Evolutionary conservation across 2,888 invertebrate species (phyloP), one percentile per base, ranked within the genome.

Genomic region (Baccha elongata): DNA sequence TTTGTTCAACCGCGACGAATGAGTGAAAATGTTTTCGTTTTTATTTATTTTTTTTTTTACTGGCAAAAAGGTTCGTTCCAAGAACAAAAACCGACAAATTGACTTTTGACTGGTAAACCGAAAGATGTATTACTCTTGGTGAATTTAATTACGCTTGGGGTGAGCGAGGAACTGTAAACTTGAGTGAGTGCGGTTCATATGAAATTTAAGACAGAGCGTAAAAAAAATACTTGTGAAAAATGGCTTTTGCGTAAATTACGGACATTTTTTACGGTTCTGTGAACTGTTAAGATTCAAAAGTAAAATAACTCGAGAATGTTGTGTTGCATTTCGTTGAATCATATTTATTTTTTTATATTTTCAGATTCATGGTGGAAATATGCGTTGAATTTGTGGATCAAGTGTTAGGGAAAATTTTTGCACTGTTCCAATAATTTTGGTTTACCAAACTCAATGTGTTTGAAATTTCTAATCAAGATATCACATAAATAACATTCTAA

Each of bases 101-200:
- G 73, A 74, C 69, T 64, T 80, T 80, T 69, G 75, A 69, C 80
- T 69, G 75, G 64, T 29, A 52, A 74, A 80, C 75, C 69, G 55
- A 69, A 68, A 64, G 58, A 72, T 65, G 62, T 73, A 42, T 8
- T 6, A 64, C 55, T 23, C 74, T 74, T 80, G 55, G 58, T 68
- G 74, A 46, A 48, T 62, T 69, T 68, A 50, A 23, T 15, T 50
- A 69, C 64, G 69, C 55, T 69, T 69, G 64, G 74, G 44, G 48
- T 64, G n/a, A 74, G 64, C 74, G 58, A 68, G 74, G 44, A 52
- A 78, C 44, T 78, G 72, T 72, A 50, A 60, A 58, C 50, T 58
- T 21, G 13, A 42, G 35, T 19, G 19, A 37, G 44, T 58, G 64
- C 62, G 50, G 48, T 74, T 80, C 80, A 64, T 74, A 64, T 74